These are phyloP conservation scores for Leptinotarsa texana DNA, from an alignment of 1,140 invertebrate species.

Conservation along the genomic window DNA sequence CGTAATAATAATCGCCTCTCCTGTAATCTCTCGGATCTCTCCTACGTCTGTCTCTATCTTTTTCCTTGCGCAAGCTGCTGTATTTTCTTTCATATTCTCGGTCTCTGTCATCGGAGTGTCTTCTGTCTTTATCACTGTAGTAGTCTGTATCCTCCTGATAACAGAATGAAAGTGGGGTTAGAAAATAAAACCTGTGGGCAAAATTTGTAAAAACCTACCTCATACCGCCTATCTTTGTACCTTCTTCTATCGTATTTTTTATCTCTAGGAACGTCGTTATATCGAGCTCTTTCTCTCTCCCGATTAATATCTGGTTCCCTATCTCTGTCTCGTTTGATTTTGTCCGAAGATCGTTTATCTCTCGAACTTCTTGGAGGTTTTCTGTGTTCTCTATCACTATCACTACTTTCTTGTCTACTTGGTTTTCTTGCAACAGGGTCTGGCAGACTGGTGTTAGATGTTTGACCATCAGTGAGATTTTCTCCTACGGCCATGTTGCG, in stretches of 20 bases:
- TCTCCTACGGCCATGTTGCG: slow-evolving; percentile 49
- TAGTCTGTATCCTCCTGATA: slow-evolving; percentile 55
- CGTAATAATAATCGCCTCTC: slow-evolving; percentile 58
- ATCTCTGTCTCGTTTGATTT: slow-evolving; percentile 33
- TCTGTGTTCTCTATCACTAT: slow-evolving; percentile 48
- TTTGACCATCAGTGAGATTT: slow-evolving; percentile 44
- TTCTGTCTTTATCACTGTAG: slow-evolving; percentile 52
- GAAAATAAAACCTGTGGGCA: neutral
- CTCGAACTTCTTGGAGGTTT: slow-evolving; percentile 36
- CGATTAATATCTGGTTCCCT: slow-evolving; percentile 28
- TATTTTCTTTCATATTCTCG: slow-evolving; percentile 55
- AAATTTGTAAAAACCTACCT: neutral
- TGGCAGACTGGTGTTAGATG: slow-evolving; percentile 34
- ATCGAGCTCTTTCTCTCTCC: slow-evolving; percentile 29
- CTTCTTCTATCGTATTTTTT: slow-evolving; percentile 56
- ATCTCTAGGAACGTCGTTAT: slow-evolving; percentile 25
- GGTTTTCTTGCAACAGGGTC: slow-evolving; percentile 26
- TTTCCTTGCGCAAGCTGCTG: slow-evolving; percentile 46
- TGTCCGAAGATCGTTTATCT: slow-evolving; percentile 33
- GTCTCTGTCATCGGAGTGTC: slow-evolving; percentile 48
- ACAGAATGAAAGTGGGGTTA: slow-evolving; percentile 7
- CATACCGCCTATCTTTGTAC: slow-evolving; percentile 52
- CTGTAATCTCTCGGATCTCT: slow-evolving; percentile 42
- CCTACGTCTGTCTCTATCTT: slow-evolving; percentile 46
- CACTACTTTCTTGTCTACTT: slow-evolving; percentile 48